Evolutionary conservation across 2,888 invertebrate species (phyloP), one percentile per base, ranked within the genome.

Genomic region (Bellardia pandia): DNA sequence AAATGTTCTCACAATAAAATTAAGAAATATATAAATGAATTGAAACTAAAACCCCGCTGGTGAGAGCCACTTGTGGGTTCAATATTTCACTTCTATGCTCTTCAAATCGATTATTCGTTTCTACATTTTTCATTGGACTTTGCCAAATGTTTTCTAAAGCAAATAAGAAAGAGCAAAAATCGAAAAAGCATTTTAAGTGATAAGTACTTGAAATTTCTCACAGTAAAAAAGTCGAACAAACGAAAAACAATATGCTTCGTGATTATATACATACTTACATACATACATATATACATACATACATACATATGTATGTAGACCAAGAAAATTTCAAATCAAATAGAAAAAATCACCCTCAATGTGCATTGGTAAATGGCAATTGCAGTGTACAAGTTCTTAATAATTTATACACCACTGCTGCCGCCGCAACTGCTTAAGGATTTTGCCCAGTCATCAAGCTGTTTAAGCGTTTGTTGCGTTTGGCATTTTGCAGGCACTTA

Each of bases 11-110:
- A 87, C 87, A 87, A 85, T 85, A 62, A 78, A 81, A 66, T 42
- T 69, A 9, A 45, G 37, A 71, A 40, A 66, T 33, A 58, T 40
- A 3, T 58, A 82, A 60, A 48, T 53, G 37, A 76, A 80, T 74
- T 62, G 51, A 42, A 48, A 69, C 30, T 33, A 16, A 69, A 80
- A 88, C 85, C 92, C 92, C 91, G 92, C 92, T 92, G 92, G 90
- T 92, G 92, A 91, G 92, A 92, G 92, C 92, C 92, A 92, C 92
- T 92, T 92, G 91, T 92, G 91, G 86, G 85, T 86, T 86, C 86
- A 87, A 89, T 86, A 87, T 87, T 81, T 80, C 87, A 87, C 88
- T 80, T 75, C 23, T 71, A 33, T 75, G 85, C 75, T 76, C 79
- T 71, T 85, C 37, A 75, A 75, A 64, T 85, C 85, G 85, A 80